Evolutionary conservation across 2,888 invertebrate species (phyloP).

Genomic region (Scaptomyza reducta): DNA sequence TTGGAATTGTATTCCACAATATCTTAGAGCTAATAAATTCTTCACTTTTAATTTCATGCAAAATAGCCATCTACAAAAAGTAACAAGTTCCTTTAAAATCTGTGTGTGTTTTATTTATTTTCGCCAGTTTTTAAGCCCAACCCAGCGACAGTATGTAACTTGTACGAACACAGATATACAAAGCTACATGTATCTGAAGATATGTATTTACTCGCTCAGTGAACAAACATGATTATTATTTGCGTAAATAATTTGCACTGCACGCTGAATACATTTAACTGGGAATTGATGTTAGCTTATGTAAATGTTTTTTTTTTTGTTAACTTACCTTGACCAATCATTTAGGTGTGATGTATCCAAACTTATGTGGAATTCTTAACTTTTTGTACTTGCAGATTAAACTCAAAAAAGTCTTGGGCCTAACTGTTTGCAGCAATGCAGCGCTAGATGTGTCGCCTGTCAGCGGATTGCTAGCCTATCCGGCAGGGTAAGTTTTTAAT

Average conservation of each 20-base stretch:
- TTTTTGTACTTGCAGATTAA: conserved; percentile 90
- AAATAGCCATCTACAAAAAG: not conserved
- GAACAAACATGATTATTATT: conserved; percentile 60
- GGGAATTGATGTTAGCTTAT: conserved; percentile 31
- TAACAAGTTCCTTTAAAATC: conserved; percentile 1
- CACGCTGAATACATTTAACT: conserved; percentile 20
- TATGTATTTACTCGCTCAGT: conserved; percentile 2
- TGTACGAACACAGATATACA: conserved; percentile 21
- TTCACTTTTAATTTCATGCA: conserved; percentile 5
- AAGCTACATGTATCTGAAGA: not conserved
- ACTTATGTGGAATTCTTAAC: conserved; percentile 70
- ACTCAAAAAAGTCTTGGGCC: conserved; percentile 96
- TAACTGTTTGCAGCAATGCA: conserved; percentile 97
- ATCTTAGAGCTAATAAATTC: not conserved
- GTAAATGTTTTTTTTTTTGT: conserved; percentile 21
- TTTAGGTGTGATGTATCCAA: conserved; percentile 52
- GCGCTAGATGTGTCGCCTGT: conserved; percentile 94
- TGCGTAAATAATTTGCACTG: conserved; percentile 64
- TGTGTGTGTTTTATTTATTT: conserved; percentile 16
- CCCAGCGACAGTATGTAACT: conserved; percentile 33
- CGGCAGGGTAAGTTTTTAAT: conserved; percentile 93
- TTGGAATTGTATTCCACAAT: not conserved
- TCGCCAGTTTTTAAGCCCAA: conserved; percentile 8
- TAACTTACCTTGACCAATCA: conserved; percentile 50
- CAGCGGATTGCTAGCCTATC: conserved; percentile 96